Conservation (phyloP, 2,888 invertebrate genomes). For the Acanthopleura granulata region DNA sequence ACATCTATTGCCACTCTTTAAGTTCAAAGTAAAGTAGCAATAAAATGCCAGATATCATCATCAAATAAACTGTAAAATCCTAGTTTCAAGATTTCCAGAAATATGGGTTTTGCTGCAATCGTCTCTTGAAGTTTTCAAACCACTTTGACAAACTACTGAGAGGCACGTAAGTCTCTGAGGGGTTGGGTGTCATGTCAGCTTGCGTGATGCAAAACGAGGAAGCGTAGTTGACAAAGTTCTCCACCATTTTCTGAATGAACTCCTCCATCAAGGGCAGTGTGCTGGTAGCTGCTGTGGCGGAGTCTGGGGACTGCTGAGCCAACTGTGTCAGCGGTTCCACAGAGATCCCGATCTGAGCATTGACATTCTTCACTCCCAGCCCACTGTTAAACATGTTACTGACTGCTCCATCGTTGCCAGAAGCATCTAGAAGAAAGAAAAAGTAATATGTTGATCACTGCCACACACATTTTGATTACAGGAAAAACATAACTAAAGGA, state of each 20-base stretch:
- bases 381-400: background rate
- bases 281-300: conserved; percentile 53
- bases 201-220: conserved; percentile 89
- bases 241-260: conserved; percentile 88
- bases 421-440: background rate
- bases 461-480: too few relatives aligned
- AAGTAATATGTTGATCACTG: too few relatives aligned
- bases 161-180: conserved; percentile 87
- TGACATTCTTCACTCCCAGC: conserved; percentile 74
- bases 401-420: background rate
- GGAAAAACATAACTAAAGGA: too few relatives aligned
- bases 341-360: conserved; percentile 95
- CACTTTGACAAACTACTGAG: conserved; percentile 89
- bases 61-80: background rate
- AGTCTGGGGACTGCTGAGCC: conserved; percentile 71
- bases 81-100: conserved; percentile 81
- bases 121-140: conserved; percentile 92
- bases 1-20: too few relatives aligned
- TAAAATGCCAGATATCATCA: too few relatives aligned
- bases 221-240: conserved; percentile 91
- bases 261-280: conserved; percentile 71
- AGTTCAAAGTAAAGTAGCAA: too few relatives aligned
- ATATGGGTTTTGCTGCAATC: conserved; percentile 90
- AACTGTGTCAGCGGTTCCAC: conserved; percentile 80
- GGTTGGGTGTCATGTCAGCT: conserved; percentile 83